These are phyloP conservation scores for Corydoras maculifer DNA, from an alignment of 2,113 vertebrate genomes.

Conservation along the genomic window DNA sequence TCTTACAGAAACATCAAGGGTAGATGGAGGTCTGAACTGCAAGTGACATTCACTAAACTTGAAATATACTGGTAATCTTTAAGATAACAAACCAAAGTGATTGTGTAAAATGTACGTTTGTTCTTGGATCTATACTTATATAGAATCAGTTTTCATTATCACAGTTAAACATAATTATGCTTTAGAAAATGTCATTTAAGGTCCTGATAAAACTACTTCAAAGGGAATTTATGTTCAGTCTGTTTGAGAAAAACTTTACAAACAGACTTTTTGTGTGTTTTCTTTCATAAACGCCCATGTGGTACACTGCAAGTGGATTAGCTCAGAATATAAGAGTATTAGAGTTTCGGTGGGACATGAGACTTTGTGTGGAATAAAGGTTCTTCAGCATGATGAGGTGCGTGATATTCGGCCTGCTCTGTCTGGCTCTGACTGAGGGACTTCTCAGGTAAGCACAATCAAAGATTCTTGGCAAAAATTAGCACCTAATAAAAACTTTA, in stretches of 20 bases:
- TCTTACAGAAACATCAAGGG: neutral
- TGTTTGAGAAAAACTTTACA: neutral
- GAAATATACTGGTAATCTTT: constrained; percentile 8
- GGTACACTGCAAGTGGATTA: neutral
- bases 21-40: neutral
- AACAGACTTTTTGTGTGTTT: neutral
- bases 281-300: neutral
- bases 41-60: constrained; percentile 19
- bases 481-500: neutral
- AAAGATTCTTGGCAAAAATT: too few relatives aligned
- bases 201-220: constrained; percentile 11
- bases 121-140: neutral
- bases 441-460: constrained; percentile 3
- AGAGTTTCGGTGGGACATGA: neutral
- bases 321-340: constrained; percentile 1
- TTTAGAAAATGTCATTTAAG: neutral
- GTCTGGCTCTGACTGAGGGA: constrained; percentile 5
- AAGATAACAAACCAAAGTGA: constrained; percentile 15
- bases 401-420: neutral
- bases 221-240: neutral
- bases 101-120: neutral
- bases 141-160: neutral
- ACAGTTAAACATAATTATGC: neutral
- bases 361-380: neutral
- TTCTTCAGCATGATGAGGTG: neutral